phyloP scores from a whole-genome alignment of 2,797 vertebrate species.

The Pristis pectinata region DNA sequence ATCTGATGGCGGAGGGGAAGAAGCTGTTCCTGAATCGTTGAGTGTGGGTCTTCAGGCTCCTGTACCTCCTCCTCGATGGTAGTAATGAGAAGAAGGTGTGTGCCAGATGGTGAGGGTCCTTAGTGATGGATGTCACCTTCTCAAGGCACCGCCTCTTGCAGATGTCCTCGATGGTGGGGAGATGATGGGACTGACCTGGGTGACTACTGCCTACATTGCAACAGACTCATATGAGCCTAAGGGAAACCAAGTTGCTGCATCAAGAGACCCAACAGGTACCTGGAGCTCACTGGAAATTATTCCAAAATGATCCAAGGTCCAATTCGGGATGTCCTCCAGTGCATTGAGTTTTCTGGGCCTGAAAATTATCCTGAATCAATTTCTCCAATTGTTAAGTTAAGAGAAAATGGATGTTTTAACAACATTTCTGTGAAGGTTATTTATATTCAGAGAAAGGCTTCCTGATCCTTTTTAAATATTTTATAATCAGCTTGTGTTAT shows the following conservation, averaged over 20 bases:
- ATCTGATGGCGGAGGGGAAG: too few relatives aligned
- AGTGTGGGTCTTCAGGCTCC: too few relatives aligned
- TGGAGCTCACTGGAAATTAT: not conserved
- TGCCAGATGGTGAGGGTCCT: too few relatives aligned
- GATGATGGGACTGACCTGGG: too few relatives aligned
- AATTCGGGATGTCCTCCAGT: not conserved
- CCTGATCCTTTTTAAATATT: not conserved
- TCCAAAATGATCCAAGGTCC: not conserved
- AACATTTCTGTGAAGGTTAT: not conserved
- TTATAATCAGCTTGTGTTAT: not conserved
- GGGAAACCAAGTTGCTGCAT: not conserved
- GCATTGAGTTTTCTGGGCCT: not conserved
- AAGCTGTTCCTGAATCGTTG: too few relatives aligned
- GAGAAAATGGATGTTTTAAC: not conserved
- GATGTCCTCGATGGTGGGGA: too few relatives aligned
- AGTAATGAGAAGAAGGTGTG: too few relatives aligned
- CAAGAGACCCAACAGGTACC: not conserved
- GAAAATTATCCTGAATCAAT: not conserved
- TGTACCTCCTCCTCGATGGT: too few relatives aligned
- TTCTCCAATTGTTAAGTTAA: not conserved
- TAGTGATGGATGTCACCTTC: too few relatives aligned
- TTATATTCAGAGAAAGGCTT: not conserved
- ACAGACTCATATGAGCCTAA: too few relatives aligned
- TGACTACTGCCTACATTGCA: too few relatives aligned
- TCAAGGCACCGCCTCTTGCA: too few relatives aligned